phyloP scores from a whole-genome alignment of 2,888 invertebrate species.

The Furcula furcula region DNA sequence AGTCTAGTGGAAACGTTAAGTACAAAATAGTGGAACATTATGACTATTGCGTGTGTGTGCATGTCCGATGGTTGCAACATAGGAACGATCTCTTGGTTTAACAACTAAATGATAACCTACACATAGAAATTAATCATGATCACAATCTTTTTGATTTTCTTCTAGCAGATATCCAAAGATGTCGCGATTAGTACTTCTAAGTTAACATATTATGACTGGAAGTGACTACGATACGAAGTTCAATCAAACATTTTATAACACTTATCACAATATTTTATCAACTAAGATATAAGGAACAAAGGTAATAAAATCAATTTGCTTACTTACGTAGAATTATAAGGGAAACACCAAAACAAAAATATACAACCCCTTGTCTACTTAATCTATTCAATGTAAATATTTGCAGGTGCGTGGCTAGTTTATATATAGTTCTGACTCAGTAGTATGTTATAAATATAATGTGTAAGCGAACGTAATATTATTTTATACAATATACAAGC shows the following conservation, averaged over 20 bases:
- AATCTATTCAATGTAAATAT: slow-evolving; percentile 29
- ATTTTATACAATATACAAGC: slow-evolving; percentile 81
- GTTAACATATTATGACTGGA: slow-evolving; percentile 80
- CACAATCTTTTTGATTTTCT: slow-evolving; percentile 63
- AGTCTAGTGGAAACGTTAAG: slow-evolving; percentile 62
- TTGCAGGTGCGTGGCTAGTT: slow-evolving; percentile 25
- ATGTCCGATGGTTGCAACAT: slow-evolving; percentile 60
- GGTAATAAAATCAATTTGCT: slow-evolving; percentile 40
- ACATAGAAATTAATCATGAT: slow-evolving; percentile 59
- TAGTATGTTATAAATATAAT: slow-evolving; percentile 28
- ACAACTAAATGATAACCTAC: slow-evolving; percentile 52
- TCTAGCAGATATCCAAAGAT: slow-evolving; percentile 53
- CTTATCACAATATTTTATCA: slow-evolving; percentile 74
- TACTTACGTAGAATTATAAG: slow-evolving; percentile 38
- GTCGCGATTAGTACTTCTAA: slow-evolving; percentile 62
- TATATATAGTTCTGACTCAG: slow-evolving; percentile 24
- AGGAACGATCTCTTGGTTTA: slow-evolving; percentile 68
- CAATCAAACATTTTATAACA: slow-evolving; percentile 58
- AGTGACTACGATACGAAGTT: slow-evolving; percentile 77
- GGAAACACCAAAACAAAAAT: slow-evolving; percentile 36
- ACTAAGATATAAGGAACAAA: slow-evolving; percentile 67
- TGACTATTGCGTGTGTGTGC: slow-evolving; percentile 56
- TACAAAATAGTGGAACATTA: slow-evolving; percentile 64
- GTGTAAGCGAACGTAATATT: slow-evolving; percentile 45
- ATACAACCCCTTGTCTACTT: slow-evolving; percentile 50